phyloP scores from a whole-genome alignment of 2,888 invertebrate genomes.

The Stegophylla sp. region DNA sequence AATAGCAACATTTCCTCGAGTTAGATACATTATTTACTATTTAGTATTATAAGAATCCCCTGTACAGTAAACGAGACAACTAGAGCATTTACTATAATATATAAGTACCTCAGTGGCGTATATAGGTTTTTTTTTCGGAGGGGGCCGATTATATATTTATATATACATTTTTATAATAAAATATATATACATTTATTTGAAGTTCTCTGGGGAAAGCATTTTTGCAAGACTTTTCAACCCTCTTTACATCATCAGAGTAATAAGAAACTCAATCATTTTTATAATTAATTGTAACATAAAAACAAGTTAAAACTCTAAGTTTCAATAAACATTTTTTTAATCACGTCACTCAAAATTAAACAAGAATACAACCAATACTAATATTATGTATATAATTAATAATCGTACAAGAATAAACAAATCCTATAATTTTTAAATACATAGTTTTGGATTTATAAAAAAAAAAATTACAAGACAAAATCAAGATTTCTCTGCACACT shows the following conservation, averaged over 20 bases:
- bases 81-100: too few relatives aligned
- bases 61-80: too few relatives aligned
- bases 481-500: constrained; percentile 5
- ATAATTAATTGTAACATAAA: too few relatives aligned
- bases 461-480: constrained; percentile 9
- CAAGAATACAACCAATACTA: too few relatives aligned
- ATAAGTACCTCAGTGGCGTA: not conserved
- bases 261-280: not conserved
- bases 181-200: not conserved
- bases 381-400: not conserved
- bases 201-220: too few relatives aligned
- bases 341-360: not conserved
- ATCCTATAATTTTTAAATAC: constrained; percentile 2
- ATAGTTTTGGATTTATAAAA: constrained; percentile 1
- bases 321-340: too few relatives aligned
- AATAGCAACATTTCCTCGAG: too few relatives aligned
- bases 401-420: constrained; percentile 14
- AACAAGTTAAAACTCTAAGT: too few relatives aligned
- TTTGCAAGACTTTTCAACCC: not conserved
- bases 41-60: too few relatives aligned
- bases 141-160: not conserved
- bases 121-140: constrained; percentile 13
- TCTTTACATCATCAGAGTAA: not conserved
- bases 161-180: not conserved
- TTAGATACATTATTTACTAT: too few relatives aligned